These are phyloP conservation scores for Astreopora myriophthalma DNA, from an alignment of 64 coral and sea anemone species.

Conservation along the genomic window DNA sequence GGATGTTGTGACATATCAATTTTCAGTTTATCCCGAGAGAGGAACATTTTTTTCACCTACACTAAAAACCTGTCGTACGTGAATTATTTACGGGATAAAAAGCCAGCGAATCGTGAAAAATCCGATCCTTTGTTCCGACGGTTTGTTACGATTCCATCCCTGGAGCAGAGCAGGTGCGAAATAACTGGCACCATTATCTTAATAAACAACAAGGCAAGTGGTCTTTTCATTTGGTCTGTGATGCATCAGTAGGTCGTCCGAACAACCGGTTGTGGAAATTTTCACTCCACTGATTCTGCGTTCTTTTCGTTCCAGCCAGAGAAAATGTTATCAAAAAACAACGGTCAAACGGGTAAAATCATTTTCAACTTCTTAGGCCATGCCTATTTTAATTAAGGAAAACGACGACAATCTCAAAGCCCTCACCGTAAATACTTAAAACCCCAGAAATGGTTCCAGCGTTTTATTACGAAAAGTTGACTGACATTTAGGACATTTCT, in stretches of 20 bases:
- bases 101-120: conserved; percentile 18
- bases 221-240: background rate
- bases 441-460: background rate
- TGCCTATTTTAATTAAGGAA: background rate
- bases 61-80: background rate
- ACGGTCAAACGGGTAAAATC: background rate
- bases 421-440: background rate
- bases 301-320: background rate
- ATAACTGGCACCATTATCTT: conserved; percentile 38
- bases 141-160: conserved; percentile 21
- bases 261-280: conserved; percentile 13
- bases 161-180: conserved; percentile 17
- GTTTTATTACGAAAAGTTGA: background rate
- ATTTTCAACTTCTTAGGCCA: background rate
- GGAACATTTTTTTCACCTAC: background rate
- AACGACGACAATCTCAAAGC: no score
- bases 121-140: background rate
- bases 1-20: background rate
- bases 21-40: background rate
- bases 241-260: background rate
- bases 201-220: conserved; percentile 34
- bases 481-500: background rate
- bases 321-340: background rate
- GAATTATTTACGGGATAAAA: conserved; percentile 29
- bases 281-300: conserved; percentile 18